Percentiles rank a stretch among this genome's conserved stretches.
phyloP scores from a whole-genome alignment of 2,113 vertebrate species.

The Coracopsis vasa region DNA sequence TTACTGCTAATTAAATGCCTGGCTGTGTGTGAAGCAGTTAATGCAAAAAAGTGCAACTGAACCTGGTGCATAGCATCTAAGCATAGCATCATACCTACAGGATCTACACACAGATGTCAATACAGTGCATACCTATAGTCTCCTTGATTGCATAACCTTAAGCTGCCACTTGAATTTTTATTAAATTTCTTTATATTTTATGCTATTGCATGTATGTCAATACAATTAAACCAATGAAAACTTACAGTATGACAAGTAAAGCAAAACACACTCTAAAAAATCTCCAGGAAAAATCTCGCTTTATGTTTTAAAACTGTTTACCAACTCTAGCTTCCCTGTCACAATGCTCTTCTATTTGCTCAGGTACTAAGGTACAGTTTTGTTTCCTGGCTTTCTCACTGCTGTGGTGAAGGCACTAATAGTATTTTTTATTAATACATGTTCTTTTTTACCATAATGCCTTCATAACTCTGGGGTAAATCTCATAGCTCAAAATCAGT shows the following conservation, averaged over 20 bases:
- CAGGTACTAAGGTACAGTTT: not conserved
- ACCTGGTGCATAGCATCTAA: not conserved
- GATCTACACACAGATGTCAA: not conserved
- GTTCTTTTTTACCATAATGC: not conserved
- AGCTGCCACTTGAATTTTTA: not conserved
- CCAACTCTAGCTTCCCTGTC: not conserved
- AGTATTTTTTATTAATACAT: not conserved
- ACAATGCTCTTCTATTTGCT: not conserved
- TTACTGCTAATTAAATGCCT: not conserved
- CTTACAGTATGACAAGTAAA: not conserved
- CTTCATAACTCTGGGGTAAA: not conserved
- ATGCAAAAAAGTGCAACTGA: not conserved
- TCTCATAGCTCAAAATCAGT: not conserved
- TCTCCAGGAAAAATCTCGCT: not conserved
- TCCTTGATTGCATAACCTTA: not conserved
- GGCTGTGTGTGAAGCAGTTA: not conserved
- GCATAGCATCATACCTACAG: not conserved
- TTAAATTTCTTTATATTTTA: not conserved
- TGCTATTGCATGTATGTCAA: not conserved
- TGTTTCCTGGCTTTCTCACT: not conserved
- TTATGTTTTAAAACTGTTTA: not conserved
- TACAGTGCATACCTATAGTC: not conserved
- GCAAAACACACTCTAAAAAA: not conserved
- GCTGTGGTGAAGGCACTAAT: not conserved
- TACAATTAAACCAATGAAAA: not conserved